These are phyloP conservation scores for Bemisia tabaci DNA, from an alignment of 1,140 invertebrate species.

Conservation along the genomic window DNA sequence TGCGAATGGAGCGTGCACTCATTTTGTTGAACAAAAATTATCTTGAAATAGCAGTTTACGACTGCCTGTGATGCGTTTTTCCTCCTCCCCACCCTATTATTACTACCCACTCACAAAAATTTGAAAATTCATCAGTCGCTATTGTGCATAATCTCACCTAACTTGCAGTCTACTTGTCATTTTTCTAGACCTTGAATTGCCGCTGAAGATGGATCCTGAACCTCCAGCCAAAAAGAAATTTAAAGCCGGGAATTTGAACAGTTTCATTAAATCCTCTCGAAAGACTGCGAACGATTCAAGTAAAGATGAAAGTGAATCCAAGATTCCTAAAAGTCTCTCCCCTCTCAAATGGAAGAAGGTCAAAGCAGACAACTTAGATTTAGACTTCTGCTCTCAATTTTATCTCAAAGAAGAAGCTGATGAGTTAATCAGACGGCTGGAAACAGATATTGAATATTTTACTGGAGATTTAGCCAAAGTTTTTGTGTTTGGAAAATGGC, in stretches of 20 bases:
- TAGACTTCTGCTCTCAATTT: conserved; percentile 36
- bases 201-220: not conserved
- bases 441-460: conserved; percentile 40
- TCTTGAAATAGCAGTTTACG: no score
- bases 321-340: not conserved
- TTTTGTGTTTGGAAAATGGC: conserved; percentile 50
- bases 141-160: no score
- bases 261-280: not conserved
- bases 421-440: conserved; percentile 34
- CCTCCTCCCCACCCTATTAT: no score
- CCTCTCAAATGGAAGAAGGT: conserved; percentile 32
- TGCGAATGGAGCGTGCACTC: no score
- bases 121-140: no score
- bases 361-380: conserved; percentile 34
- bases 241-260: not conserved
- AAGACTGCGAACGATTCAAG: not conserved
- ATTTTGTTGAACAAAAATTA: no score
- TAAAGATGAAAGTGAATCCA: not conserved
- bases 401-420: conserved; percentile 32
- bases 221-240: not conserved
- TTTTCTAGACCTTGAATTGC: no score
- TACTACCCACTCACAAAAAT: no score
- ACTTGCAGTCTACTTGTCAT: no score
- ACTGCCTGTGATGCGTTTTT: no score
- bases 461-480: conserved; percentile 42